These are phyloP conservation scores for Idaea aversata DNA, from an alignment of 2,888 invertebrate species.

Conservation along the genomic window DNA sequence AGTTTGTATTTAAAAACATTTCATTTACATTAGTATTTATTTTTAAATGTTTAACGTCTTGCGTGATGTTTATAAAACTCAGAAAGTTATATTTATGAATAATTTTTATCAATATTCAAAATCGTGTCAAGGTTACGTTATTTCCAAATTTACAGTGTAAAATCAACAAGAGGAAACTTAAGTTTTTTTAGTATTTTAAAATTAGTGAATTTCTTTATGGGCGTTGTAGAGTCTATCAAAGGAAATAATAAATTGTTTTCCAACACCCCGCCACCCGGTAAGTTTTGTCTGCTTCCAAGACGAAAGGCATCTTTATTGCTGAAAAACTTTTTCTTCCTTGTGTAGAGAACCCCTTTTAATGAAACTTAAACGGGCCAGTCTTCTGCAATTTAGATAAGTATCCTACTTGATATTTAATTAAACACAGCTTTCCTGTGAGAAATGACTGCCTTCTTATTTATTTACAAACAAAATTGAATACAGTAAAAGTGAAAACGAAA, in stretches of 20 bases:
- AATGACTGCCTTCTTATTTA: slow-evolving; percentile 12
- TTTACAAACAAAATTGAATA: neutral
- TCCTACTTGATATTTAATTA: slow-evolving; percentile 56
- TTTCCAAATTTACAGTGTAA: neutral
- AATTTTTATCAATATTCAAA: neutral
- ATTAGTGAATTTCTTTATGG: slow-evolving; percentile 50
- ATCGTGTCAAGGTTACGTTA: neutral
- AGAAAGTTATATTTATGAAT: neutral
- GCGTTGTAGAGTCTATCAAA: slow-evolving; percentile 49
- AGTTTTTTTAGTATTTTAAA: slow-evolving; percentile 38
- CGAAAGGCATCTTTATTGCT: slow-evolving; percentile 72
- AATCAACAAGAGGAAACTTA: slow-evolving; percentile 13
- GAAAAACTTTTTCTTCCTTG: slow-evolving; percentile 67
- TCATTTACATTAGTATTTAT: neutral
- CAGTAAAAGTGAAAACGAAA: slow-evolving; percentile 9
- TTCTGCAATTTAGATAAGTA: slow-evolving; percentile 68
- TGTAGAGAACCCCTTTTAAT: slow-evolving; percentile 63
- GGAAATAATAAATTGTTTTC: slow-evolving; percentile 64
- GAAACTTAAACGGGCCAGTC: slow-evolving; percentile 63
- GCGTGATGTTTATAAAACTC: neutral
- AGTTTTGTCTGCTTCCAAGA: slow-evolving; percentile 60
- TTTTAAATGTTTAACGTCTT: neutral
- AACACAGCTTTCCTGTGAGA: slow-evolving; percentile 39
- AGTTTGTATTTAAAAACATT: neutral
- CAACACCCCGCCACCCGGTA: slow-evolving; percentile 46